Percentiles rank a stretch among this genome's conserved stretches.
Conservation (phyloP, 2,888 invertebrate species). For the Caenorhabditis plicata region DNA sequence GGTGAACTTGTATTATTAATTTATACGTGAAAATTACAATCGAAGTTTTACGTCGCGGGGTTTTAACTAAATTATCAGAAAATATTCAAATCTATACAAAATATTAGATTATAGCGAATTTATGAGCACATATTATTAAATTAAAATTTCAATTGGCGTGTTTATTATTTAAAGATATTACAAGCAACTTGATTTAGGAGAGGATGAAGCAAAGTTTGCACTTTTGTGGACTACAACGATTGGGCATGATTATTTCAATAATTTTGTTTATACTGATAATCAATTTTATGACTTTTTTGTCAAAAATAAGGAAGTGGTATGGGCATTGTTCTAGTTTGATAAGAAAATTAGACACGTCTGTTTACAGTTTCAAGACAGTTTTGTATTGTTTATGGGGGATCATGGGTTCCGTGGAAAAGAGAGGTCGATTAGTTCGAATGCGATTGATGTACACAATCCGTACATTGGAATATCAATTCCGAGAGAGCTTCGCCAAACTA, state of each 20-base stretch:
- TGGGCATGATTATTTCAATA: conserved; percentile 44
- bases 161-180: too few species aligned
- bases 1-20: too few species aligned
- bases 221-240: conserved; percentile 44
- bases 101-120: too few species aligned
- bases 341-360: conserved; percentile 1
- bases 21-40: too few species aligned
- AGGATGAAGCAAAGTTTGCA: conserved; percentile 36
- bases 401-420: conserved; percentile 45
- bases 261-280: conserved; percentile 41
- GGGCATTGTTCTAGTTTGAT: too few species aligned
- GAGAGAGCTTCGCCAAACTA: conserved; percentile 22
- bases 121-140: too few species aligned
- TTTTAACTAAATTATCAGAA: too few species aligned
- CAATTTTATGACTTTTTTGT: conserved; percentile 42
- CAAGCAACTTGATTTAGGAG: too few species aligned
- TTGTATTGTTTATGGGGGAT: conserved; percentile 47
- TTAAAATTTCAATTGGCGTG: too few species aligned
- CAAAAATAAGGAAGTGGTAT: conserved; percentile 25
- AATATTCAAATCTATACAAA: too few species aligned
- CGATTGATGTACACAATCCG: conserved; percentile 48
- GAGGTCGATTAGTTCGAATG: conserved; percentile 34
- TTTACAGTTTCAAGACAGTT: conserved; percentile 44
- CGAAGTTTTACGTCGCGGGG: too few species aligned
- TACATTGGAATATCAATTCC: conserved; percentile 40